phyloP scores from a whole-genome alignment of 2,888 invertebrate species.

The Philonicus albiceps region DNA sequence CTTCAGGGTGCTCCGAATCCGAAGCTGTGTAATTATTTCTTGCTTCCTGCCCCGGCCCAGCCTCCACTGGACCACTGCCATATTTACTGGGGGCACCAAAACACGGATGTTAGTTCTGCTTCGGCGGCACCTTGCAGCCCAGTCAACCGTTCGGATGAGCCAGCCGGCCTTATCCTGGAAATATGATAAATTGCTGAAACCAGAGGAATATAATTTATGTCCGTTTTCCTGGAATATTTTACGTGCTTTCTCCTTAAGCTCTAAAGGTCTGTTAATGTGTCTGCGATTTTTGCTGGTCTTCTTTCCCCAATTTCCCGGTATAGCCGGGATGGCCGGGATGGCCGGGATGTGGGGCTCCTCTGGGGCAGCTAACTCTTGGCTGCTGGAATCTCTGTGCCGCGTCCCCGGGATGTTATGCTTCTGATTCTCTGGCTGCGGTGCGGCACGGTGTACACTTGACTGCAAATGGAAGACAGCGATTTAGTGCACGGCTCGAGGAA shows the following conservation, averaged over 20 bases:
- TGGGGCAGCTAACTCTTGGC: not conserved
- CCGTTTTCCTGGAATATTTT: constrained; percentile 40
- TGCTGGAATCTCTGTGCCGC: not conserved
- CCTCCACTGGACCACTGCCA: not conserved
- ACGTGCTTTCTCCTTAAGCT: constrained; percentile 34
- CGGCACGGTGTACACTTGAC: not conserved
- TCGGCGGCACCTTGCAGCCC: not conserved
- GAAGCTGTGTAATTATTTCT: not conserved
- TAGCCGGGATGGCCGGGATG: not conserved
- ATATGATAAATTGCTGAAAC: constrained; percentile 40
- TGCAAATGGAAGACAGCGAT: constrained; percentile 26
- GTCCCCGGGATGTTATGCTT: not conserved
- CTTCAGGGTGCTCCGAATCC: not conserved
- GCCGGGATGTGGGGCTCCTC: not conserved
- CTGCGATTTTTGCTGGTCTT: constrained; percentile 6
- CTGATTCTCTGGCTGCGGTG: not conserved
- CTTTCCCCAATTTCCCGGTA: not conserved
- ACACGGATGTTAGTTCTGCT: not conserved
- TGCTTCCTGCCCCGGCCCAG: not conserved
- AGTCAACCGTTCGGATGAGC: constrained; percentile 1
- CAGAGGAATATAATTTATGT: constrained; percentile 30
- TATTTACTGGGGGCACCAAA: not conserved
- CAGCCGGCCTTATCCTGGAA: constrained; percentile 10
- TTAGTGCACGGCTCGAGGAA: not conserved
- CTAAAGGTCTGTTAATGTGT: constrained; percentile 33